These are phyloP conservation scores for Eueremaeus valkanovi DNA, from an alignment of 2,888 invertebrate genomes.

Conservation along the genomic window DNA sequence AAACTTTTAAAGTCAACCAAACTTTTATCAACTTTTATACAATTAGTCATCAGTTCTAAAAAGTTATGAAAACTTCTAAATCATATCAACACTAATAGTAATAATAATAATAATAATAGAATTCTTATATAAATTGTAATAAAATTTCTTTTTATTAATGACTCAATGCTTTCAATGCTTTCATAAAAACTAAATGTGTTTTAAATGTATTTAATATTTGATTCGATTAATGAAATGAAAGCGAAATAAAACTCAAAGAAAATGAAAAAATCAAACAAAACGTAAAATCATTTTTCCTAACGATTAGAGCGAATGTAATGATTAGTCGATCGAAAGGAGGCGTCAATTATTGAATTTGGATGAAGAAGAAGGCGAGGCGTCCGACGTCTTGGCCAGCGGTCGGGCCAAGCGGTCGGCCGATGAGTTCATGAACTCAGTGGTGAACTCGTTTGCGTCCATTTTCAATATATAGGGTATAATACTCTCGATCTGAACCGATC, in stretches of 20 bases:
- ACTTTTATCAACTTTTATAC: slow-evolving; percentile 4
- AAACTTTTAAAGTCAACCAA: not conserved
- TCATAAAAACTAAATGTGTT: too few species aligned
- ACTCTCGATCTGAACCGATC: slow-evolving; percentile 89
- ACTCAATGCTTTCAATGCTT: not conserved
- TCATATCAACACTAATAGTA: not conserved
- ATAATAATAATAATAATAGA: not conserved
- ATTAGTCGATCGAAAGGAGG: slow-evolving; percentile 14
- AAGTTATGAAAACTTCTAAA: not conserved
- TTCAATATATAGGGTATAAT: slow-evolving; percentile 86
- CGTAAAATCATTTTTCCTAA: not conserved
- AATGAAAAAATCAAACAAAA: too few species aligned
- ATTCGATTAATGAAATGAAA: too few species aligned
- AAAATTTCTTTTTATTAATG: not conserved
- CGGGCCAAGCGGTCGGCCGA: not conserved
- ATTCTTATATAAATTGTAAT: slow-evolving; percentile 20
- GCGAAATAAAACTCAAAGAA: too few species aligned
- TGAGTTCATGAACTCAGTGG: slow-evolving; percentile 41
- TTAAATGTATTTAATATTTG: too few species aligned
- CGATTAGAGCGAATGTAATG: not conserved
- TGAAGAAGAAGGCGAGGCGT: slow-evolving; percentile 16
- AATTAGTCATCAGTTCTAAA: not conserved
- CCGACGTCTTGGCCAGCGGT: slow-evolving; percentile 2
- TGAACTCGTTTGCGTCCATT: slow-evolving; percentile 55
- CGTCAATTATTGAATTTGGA: slow-evolving; percentile 26